Percentiles rank a stretch among this genome's conserved stretches.
Conservation (phyloP, 1,140 invertebrate genomes). For the Drosophila bipectinata region DNA sequence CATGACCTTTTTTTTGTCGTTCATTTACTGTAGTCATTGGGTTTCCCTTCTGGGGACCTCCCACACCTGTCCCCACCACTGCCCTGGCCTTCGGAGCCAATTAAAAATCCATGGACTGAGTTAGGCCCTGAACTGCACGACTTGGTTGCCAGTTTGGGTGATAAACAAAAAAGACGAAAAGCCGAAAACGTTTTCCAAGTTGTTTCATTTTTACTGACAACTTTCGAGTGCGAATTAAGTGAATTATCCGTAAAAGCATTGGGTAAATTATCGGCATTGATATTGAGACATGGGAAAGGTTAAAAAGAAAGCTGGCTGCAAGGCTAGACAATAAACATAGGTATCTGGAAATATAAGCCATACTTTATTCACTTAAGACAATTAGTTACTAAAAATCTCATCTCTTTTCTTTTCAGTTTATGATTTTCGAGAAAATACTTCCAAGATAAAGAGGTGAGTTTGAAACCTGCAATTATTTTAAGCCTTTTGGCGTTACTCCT, state of each 20-base stretch:
- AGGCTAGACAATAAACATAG: not conserved
- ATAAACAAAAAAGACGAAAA: constrained; percentile 16
- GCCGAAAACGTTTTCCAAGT: constrained; percentile 30
- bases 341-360: not conserved
- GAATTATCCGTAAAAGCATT: constrained; percentile 69
- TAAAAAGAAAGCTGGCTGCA: not conserved
- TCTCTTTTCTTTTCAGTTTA: constrained; percentile 25
- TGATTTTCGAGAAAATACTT: constrained; percentile 6
- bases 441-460: constrained; percentile 49
- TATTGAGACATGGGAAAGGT: not conserved
- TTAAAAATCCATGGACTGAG: constrained; percentile 64
- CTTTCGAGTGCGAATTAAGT: constrained; percentile 72
- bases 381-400: constrained; percentile 9
- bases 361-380: not conserved
- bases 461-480: not conserved
- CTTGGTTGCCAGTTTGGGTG: constrained; percentile 57
- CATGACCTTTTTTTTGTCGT: constrained; percentile 56
- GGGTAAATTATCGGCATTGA: constrained; percentile 57
- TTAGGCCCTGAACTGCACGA: constrained; percentile 66
- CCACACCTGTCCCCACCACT: constrained; percentile 48
- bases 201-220: constrained; percentile 46
- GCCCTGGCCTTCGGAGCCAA: constrained; percentile 52
- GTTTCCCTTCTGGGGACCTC: constrained; percentile 45
- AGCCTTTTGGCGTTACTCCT: not conserved
- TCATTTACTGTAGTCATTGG: constrained; percentile 25